A percentile compares a stretch with the other conserved stretches of the same genome.
These are phyloP conservation scores for Urocynchramus pylzowi DNA, from an alignment of 2,113 vertebrate species.

Conservation along the genomic window DNA sequence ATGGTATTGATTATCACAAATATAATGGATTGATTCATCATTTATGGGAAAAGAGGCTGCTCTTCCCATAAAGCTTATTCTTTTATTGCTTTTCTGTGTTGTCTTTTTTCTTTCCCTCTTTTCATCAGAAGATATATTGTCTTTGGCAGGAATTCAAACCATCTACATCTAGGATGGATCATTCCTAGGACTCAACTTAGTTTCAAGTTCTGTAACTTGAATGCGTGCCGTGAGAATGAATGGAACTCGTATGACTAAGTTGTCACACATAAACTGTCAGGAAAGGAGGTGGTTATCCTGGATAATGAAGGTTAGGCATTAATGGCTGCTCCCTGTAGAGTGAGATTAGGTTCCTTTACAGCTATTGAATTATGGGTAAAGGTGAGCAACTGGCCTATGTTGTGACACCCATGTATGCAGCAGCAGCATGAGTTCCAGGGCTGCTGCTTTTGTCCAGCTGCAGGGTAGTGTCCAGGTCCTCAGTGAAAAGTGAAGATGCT, in stretches of 20 bases:
- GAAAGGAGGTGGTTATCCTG: background rate
- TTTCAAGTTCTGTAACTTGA: conserved; percentile 51
- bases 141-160: conserved; percentile 73
- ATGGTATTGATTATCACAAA: conserved; percentile 79
- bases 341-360: background rate
- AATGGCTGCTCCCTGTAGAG: background rate
- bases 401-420: background rate
- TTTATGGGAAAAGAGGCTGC: conserved; percentile 77
- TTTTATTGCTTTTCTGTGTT: background rate
- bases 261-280: background rate
- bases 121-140: conserved; percentile 62
- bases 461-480: background rate
- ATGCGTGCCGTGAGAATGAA: conserved; percentile 35
- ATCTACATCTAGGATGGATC: conserved; percentile 67
- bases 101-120: background rate
- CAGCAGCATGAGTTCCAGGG: background rate
- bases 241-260: conserved; percentile 41
- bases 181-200: conserved; percentile 61
- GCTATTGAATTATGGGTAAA: background rate
- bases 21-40: conserved; percentile 78
- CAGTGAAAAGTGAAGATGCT: background rate
- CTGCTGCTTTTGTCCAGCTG: background rate
- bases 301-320: background rate
- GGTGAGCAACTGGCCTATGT: background rate
- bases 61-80: conserved; percentile 75